Percentiles rank a stretch among this genome's conserved stretches.
Conservation (phyloP, 92 coral and sea anemone genomes). For the Phenganax stokvisi region DNA sequence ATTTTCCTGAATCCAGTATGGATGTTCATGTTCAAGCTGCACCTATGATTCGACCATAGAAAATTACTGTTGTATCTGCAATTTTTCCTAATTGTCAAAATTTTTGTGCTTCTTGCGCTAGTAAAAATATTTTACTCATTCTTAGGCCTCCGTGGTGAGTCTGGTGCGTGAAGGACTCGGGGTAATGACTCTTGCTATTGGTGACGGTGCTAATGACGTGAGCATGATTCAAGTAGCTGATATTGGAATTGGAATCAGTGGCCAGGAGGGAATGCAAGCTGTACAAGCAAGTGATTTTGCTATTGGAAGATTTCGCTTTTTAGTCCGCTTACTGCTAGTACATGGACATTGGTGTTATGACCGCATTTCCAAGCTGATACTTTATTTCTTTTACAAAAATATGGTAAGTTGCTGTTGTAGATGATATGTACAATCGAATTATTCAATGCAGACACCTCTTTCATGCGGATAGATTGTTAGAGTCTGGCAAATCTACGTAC, state of each 20-base stretch:
- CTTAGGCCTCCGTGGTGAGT: conserved; percentile 80
- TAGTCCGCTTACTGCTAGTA: conserved; percentile 71
- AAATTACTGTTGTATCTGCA: background rate
- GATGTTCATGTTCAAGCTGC: too few species aligned
- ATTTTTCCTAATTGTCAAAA: background rate
- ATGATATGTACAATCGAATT: background rate
- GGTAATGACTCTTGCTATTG: conserved; percentile 96
- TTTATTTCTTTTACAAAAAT: conserved; percentile 95
- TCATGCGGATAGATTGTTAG: background rate
- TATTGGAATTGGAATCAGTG: conserved; percentile 94
- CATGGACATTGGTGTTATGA: conserved; percentile 99
- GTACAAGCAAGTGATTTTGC: conserved; percentile 99
- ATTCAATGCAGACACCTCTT: background rate
- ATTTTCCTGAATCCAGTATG: too few species aligned
- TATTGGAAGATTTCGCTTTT: conserved; percentile 87
- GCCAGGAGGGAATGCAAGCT: conserved; percentile 99
- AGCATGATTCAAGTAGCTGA: conserved; percentile 99
- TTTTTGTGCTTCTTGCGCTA: background rate
- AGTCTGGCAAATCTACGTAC: too few species aligned
- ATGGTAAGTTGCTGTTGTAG: conserved; percentile 58
- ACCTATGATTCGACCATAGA: too few species aligned
- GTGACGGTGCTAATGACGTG: conserved; percentile 99
- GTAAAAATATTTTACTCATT: background rate
- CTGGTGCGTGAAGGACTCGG: conserved; percentile 84
- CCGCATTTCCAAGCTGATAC: conserved; percentile 87